Base-by-base conservation (phyloP, 2,888 invertebrate species). In the Aleiodes leptofemur region DNA sequence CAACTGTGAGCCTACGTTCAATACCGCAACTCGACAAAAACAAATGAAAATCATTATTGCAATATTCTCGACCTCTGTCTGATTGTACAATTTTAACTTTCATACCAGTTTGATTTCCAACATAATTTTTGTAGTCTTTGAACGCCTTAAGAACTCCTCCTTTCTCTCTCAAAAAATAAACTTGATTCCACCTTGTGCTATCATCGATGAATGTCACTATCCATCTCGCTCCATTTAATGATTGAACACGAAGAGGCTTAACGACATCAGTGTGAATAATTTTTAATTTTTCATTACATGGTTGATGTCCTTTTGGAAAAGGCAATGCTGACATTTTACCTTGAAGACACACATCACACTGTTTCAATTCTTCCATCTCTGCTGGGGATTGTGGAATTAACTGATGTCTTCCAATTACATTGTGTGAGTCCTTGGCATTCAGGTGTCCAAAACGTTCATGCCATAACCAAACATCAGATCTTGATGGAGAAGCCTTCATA, bases 101-200 rank as follows among this genome's bases (percentile, higher is more conserved):
- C 11, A n/a, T 16, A 8, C 61, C 69, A 1, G 72, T 69, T 53
- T 53, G 53, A 7, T 51, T 72, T 16, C 72, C 71, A 4, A 31
- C 50, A 6, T 38, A 14, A 61, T 14, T 61, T 11, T 69, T 57
- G n/a, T 64, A 73, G 5, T 31, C 5, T 31, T 31, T n/a, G n/a
- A n/a, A n/a, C n/a, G n/a, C n/a, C n/a, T n/a, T 1, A 23, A 23
- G 23, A 23, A 66, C 78, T 0, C 75, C 77, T 11, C 74, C 72
- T 56, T 79, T 79, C 43, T 70, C 31, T 11, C 43, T 76, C 6
- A 79, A 43, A 31, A 79, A 74, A 23, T 64, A 61, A 0, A 81
- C 74, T 56, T 79, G 76, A 48, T 76, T 75, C 74, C 76, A 80
- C 9, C 79, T 16, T 16, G 72, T 43, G 0, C 23, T n/a, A 34